Conservation (phyloP, 2,797 vertebrate species). For the Eremophila alpestris region DNA sequence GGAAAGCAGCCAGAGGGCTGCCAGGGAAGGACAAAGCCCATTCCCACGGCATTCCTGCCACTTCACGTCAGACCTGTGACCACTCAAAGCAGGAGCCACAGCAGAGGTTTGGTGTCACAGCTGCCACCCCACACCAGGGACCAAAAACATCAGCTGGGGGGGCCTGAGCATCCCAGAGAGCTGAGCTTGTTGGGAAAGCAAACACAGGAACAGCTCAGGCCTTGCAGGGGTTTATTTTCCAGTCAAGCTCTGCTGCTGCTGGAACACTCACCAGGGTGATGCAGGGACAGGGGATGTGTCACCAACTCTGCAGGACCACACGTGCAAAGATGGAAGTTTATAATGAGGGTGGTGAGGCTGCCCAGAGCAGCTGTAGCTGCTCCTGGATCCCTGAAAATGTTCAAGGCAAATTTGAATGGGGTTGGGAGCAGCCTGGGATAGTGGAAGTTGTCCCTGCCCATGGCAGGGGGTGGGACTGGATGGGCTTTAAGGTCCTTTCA, state of each 20-base stretch:
- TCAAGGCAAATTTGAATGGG: neutral
- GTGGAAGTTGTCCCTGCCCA: neutral
- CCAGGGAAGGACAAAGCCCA: neutral
- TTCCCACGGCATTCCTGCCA: neutral
- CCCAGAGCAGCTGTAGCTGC: neutral
- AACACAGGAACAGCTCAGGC: neutral
- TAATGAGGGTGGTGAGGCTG: neutral
- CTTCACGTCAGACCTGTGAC: neutral
- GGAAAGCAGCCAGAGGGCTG: neutral
- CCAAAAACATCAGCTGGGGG: neutral
- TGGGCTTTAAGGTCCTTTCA: neutral
- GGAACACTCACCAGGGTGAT: neutral
- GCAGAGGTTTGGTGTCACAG: neutral
- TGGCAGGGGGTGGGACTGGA: fast-evolving
- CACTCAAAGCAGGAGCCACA: fast-evolving
- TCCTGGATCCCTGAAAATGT: neutral
- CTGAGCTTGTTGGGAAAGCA: fast-evolving
- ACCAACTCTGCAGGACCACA: neutral
- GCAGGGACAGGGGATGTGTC: neutral
- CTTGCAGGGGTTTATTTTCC: neutral
- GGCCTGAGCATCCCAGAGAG: neutral
- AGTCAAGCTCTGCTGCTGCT: neutral
- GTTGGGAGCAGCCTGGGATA: fast-evolving
- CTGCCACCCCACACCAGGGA: neutral
- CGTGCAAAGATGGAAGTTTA: fast-evolving